A percentile compares a stretch with the other conserved stretches of the same genome.
phyloP scores from a whole-genome alignment of 2,797 vertebrate genomes.

The Lithobates sylvaticus region DNA sequence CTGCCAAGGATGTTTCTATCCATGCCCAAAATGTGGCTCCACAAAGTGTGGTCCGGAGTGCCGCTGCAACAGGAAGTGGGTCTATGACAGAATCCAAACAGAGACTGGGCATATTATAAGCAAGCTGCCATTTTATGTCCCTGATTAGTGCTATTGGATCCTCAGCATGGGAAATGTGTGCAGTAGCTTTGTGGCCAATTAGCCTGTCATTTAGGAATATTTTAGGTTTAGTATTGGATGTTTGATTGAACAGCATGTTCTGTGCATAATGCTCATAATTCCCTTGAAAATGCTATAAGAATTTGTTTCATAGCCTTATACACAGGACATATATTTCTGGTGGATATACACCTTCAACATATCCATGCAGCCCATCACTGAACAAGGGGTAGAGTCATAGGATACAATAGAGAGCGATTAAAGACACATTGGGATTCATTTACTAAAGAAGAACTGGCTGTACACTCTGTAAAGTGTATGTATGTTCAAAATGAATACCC shows the following conservation, averaged over 20 bases:
- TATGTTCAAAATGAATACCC: not conserved
- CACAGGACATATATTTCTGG: not conserved
- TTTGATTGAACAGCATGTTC: not conserved
- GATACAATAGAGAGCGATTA: not conserved
- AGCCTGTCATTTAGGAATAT: no score
- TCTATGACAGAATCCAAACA: constrained; percentile 73
- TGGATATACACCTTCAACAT: not conserved
- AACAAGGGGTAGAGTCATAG: not conserved
- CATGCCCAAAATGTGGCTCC: constrained; percentile 80
- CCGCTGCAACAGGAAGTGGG: constrained; percentile 78
- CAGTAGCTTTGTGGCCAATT: not conserved
- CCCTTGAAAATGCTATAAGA: not conserved
- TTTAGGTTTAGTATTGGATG: not conserved
- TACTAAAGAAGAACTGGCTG: no score
- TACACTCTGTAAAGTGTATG: not conserved
- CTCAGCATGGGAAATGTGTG: not conserved
- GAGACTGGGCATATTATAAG: constrained; percentile 73
- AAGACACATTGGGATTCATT: no score
- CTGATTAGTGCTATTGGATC: constrained; percentile 38
- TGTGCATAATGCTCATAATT: not conserved
- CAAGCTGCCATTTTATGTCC: constrained; percentile 67
- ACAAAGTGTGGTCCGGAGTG: constrained; percentile 78
- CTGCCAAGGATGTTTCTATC: constrained; percentile 82
- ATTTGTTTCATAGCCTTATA: not conserved
- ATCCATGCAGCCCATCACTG: no score